Base-by-base conservation (phyloP, 2,113 vertebrate genomes). In the Cryptoleucopteryx plumbea region DNA sequence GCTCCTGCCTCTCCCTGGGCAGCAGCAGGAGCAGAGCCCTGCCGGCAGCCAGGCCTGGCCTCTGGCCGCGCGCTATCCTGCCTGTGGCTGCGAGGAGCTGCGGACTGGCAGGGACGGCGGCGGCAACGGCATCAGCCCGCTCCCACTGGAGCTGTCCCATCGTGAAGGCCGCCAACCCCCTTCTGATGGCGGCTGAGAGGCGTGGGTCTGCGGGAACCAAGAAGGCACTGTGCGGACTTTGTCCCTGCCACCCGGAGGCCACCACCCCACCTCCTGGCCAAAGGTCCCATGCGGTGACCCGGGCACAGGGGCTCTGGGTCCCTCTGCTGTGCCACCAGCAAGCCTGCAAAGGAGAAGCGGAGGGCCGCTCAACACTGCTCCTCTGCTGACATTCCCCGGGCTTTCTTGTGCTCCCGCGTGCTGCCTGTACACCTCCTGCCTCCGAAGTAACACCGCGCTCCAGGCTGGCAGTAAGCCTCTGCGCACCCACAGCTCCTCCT, bases 121-220 rank as follows among this genome's bases (percentile, higher is more conserved):
- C 5, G 5, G 52, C 43, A 40, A 8, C 0, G 2, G 68, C 70
- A 40, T 32, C 7, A 2, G 40, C 29, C 9, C 0, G 0, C 52
- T 52, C 45, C 8, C 2, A 40, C 29, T 40, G 27, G 5, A 66
- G n/a, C 59, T 1, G 0, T 29, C 42, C 11, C 12, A 6, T 8
- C 19, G 31, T 1, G 2, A 42, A 40, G 7, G n/a, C 36, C 4
- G 1, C 38, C 26, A 72, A 3, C 14, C 4, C 18, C 9, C 15
- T 73, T 45, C 48, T 13, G 18, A 75, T 1, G 22, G 34, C 50
- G 22, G 22, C 18, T 34, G 11, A 31, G 58, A 32, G 14, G 21
- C 56, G 23, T 3, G 26, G 20, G 31, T n/a, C 20, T 43, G 20
- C 20, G 26, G 32, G 20, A 12, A 27, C 59, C 22, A 22, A 32